Evolutionary conservation across 1,140 invertebrate genomes (phyloP), one percentile per base, ranked within the genome.

Genomic region (Pseudachorutes palmiensis): DNA sequence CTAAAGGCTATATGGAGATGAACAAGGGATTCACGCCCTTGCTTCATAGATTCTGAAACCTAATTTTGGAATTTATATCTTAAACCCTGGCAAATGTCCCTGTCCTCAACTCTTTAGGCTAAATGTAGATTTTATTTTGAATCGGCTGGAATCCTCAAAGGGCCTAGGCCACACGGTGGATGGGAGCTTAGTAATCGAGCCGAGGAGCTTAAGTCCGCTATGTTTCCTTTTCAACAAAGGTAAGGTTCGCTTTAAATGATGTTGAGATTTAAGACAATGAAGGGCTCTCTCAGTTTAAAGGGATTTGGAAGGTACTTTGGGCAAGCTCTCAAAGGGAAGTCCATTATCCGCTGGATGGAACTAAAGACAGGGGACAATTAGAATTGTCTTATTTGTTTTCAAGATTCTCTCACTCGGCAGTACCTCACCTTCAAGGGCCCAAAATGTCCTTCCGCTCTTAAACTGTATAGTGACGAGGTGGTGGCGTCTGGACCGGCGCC

Each of bases 401-500:
- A 41, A 41, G 19, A 19, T 41, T 9, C 36, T 41, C 36, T 41
- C 5, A 41, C 5, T 41, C 36, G 36, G n/a, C n/a, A n/a, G n/a
- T n/a, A n/a, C n/a, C n/a, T n/a, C n/a, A n/a, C n/a, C n/a, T n/a
- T n/a, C n/a, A n/a, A n/a, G n/a, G n/a, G n/a, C n/a, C n/a, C n/a
- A n/a, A n/a, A n/a, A n/a, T n/a, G n/a, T n/a, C n/a, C n/a, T n/a
- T n/a, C n/a, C n/a, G n/a, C n/a, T n/a, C n/a, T n/a, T n/a, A n/a
- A n/a, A n/a, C n/a, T n/a, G n/a, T n/a, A n/a, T n/a, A n/a, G n/a
- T n/a, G n/a, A n/a, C n/a, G n/a, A n/a, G n/a, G n/a, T n/a, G n/a
- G n/a, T n/a, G n/a, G n/a, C n/a, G n/a, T n/a, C n/a, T n/a, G 12
- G 9, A 55, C 64, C 69, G 72, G 72, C 69, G 72, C 69, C 72